Conservation (phyloP, 2,797 vertebrate genomes). For the Pangasius mekongensis region DNA sequence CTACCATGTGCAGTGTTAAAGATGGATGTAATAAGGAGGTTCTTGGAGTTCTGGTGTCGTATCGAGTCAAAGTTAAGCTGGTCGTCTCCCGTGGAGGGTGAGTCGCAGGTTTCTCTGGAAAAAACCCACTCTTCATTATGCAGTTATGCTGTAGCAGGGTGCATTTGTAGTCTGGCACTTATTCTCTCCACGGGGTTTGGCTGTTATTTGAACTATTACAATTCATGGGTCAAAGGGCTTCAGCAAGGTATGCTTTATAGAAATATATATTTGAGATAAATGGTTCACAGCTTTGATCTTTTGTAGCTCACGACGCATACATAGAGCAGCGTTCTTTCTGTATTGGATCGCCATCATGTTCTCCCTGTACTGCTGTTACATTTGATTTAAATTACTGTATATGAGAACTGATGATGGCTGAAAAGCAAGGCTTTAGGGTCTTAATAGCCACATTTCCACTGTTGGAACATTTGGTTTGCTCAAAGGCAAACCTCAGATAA, state of each 20-base stretch:
- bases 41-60: constrained; percentile 94
- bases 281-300: constrained; percentile 30
- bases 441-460: not conserved
- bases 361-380: constrained; percentile 14
- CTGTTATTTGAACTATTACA: constrained; percentile 13
- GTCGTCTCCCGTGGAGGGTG: constrained; percentile 95
- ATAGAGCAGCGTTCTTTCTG: not conserved
- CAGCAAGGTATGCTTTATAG: constrained; percentile 13
- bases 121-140: constrained; percentile 14
- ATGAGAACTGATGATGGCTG: not conserved
- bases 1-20: constrained; percentile 79
- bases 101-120: constrained; percentile 32
- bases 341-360: constrained; percentile 8
- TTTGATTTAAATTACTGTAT: not conserved
- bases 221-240: constrained; percentile 17
- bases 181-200: not conserved
- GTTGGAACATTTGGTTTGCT: constrained; percentile 18
- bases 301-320: not conserved
- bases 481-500: not conserved
- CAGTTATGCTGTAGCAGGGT: constrained; percentile 27
- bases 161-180: constrained; percentile 29
- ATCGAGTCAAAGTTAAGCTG: constrained; percentile 97
- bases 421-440: not conserved
- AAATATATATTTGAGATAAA: constrained; percentile 24
- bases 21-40: constrained; percentile 95